Evolutionary conservation across 2,113 vertebrate genomes (phyloP).

Genomic region (Myiozetetes cayanensis): DNA sequence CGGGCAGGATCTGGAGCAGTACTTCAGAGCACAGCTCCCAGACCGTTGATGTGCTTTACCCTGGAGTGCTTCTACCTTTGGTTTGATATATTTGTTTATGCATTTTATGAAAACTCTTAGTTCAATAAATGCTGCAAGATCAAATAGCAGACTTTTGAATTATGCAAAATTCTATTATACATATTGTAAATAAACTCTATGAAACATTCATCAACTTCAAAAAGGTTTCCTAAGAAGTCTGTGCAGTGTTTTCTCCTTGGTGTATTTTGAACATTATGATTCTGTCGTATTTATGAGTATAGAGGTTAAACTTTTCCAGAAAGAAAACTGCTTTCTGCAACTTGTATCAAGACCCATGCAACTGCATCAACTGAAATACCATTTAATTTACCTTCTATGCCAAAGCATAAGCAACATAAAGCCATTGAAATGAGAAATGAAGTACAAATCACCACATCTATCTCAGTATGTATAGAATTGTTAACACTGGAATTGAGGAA

Average conservation of each 20-base stretch:
- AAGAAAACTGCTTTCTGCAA: not conserved
- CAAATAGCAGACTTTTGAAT: conserved; percentile 62
- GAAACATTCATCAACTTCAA: conserved; percentile 59
- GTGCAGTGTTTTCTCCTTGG: not conserved
- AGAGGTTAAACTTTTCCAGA: not conserved
- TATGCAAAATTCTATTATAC: conserved; percentile 61
- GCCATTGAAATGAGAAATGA: not conserved
- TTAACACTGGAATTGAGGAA: not conserved
- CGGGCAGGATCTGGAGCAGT: not conserved
- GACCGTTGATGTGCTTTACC: not conserved
- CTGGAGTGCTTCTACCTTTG: not conserved
- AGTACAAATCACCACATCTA: not conserved
- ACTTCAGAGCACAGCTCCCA: not conserved
- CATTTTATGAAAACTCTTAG: conserved; percentile 25
- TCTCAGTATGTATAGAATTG: not conserved
- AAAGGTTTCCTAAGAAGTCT: not conserved
- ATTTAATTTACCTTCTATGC: not conserved
- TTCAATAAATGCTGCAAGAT: conserved; percentile 43
- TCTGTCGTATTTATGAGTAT: not conserved
- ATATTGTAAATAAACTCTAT: conserved; percentile 58
- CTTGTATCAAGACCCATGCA: not conserved
- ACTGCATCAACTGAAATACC: not conserved
- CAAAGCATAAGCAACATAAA: not conserved
- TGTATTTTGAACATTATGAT: not conserved
- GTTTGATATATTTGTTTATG: conserved; percentile 29